phyloP scores from a whole-genome alignment of 64 coral and sea anemone species.

The Montipora efflorescens region DNA sequence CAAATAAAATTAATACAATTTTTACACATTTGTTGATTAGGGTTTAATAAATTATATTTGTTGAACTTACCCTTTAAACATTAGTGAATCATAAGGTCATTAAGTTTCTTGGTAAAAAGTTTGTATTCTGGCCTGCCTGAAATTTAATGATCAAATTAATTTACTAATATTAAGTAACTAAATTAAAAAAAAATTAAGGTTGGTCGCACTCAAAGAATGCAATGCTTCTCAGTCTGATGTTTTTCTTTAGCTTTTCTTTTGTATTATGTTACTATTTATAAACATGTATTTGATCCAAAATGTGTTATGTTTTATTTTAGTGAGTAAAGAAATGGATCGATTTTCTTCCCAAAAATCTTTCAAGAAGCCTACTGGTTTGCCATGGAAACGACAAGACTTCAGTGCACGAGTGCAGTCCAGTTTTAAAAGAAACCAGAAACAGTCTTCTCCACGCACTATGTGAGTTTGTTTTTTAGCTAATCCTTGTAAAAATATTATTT shows the following conservation, averaged over 20 bases:
- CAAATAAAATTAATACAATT: too few species aligned
- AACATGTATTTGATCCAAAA: neutral
- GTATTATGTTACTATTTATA: neutral
- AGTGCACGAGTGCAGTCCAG: constrained; percentile 31
- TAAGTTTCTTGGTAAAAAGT: too few species aligned
- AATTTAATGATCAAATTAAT: too few species aligned
- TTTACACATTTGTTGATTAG: too few species aligned
- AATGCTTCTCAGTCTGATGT: neutral
- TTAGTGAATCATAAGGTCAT: too few species aligned
- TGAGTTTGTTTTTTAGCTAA: neutral
- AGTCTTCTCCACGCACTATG: constrained; percentile 70
- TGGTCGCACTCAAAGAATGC: too few species aligned
- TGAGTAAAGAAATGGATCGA: constrained; percentile 85
- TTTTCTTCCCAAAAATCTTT: constrained; percentile 52
- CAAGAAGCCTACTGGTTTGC: constrained; percentile 58
- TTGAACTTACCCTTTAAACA: too few species aligned
- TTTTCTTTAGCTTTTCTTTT: neutral
- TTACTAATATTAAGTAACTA: too few species aligned
- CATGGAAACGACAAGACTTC: constrained; percentile 59
- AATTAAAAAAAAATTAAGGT: too few species aligned
- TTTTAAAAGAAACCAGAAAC: constrained; percentile 75
- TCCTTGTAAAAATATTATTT: too few species aligned
- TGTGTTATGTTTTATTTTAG: neutral
- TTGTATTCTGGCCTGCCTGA: too few species aligned
- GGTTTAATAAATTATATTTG: too few species aligned